Base-by-base conservation (phyloP, 2,888 invertebrate genomes). In the Brenthis ino region DNA sequence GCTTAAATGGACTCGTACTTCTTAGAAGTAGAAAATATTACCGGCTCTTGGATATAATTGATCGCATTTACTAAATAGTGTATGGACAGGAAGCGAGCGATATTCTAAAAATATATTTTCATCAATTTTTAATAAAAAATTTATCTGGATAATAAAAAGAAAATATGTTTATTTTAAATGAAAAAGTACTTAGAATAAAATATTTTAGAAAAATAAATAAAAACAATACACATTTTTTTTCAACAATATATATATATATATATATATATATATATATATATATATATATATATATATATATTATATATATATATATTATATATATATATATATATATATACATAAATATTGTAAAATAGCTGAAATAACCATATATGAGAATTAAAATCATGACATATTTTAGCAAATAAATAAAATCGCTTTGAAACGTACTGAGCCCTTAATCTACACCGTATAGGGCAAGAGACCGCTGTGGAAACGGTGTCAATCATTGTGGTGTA, bases 401-500 rank as follows among this genome's bases (percentile, higher is more conserved):
- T 20, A 4, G 5, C 43, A 2, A 53, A 8, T 16, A 8, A 37
- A 24, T 16, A 16, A 1, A 57, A 65, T 14, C 71, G 67, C 71
- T 67, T 6, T 20, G 47, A 66, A 50, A 57, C 47, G 20, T 4
- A 64, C 54, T 57, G 24, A 33, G 24, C 64, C 70, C 48, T 57
- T 60, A 57, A 48, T 56, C 57, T 48, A 24, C 12, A 43, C 73
- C 74, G 43, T 73, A 72, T 74, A 72, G 64, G 70, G 51, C 66
- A 65, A 67, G 13, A 28, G 56, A 70, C 60, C 53, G 14, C 47
- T 57, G 73, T 78, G 74, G 70, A 79, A 80, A 80, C 77, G 75
- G 79, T 81, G 81, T 79, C 81, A 82, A 76, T 82, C 79, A 79
- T 76, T 76, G 74, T 74, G 74, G 74, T 65, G 64, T 50, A 20